Conservation (phyloP, 2,888 invertebrate genomes). For the Eledone cirrhosa region DNA sequence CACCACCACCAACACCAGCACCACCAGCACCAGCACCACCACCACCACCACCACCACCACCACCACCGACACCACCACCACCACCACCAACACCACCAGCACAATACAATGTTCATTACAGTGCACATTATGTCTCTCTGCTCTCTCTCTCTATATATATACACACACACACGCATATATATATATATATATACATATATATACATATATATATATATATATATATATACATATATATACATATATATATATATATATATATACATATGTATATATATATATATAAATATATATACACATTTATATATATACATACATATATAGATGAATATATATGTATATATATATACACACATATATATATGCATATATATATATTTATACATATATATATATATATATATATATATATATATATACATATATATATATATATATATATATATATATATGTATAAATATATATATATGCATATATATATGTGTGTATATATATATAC, state of each 20-base stretch:
- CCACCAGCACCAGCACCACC: too few species aligned
- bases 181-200: neutral
- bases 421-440: too few species aligned
- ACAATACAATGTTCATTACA: neutral
- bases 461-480: too few species aligned
- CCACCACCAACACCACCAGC: too few species aligned
- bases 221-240: neutral
- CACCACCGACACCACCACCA: too few species aligned
- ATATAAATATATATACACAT: slow-evolving; percentile 1
- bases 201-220: neutral
- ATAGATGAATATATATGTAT: neutral
- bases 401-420: too few species aligned
- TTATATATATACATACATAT: slow-evolving; percentile 4
- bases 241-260: neutral
- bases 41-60: too few species aligned
- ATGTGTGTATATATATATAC: too few species aligned
- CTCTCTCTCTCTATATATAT: neutral
- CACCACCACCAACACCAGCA: too few species aligned
- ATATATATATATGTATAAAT: too few species aligned
- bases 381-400: too few species aligned
- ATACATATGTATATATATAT: slow-evolving; percentile 5
- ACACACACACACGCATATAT: neutral
- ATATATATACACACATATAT: neutral
- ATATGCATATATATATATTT: neutral
- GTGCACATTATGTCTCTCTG: neutral